Conservation (phyloP, 2,113 vertebrate species). For the Aegotheles bennettii region DNA sequence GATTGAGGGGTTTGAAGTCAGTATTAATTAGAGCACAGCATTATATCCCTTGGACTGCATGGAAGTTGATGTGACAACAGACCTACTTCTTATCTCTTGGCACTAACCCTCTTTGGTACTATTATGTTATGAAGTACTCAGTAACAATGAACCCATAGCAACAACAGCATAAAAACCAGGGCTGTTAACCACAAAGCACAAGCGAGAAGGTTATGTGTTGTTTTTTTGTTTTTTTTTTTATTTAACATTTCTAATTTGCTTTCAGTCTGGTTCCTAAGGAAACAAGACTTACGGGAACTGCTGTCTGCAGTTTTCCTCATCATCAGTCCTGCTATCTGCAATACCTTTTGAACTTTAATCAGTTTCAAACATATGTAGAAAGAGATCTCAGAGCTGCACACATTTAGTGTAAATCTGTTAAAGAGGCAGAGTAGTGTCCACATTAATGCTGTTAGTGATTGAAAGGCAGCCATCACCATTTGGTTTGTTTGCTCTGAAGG, state of each 20-base stretch:
- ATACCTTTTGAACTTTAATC: background rate
- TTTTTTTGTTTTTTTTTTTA: too few relatives aligned
- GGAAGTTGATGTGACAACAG: constrained; percentile 17
- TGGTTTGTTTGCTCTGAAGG: background rate
- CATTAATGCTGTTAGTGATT: background rate
- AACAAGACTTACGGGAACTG: background rate
- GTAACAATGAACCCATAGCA: background rate
- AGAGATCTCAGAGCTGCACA: background rate
- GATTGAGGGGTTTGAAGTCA: background rate
- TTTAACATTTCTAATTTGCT: background rate
- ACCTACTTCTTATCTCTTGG: background rate
- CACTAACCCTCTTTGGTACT: background rate
- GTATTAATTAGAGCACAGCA: background rate
- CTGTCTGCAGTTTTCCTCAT: background rate
- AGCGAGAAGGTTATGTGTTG: background rate
- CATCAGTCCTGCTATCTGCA: background rate
- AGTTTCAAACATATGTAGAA: background rate
- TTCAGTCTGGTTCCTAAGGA: constrained; percentile 9
- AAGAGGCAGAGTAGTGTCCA: background rate
- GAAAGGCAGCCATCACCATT: background rate
- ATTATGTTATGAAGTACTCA: background rate
- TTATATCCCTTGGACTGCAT: background rate
- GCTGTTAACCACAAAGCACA: background rate
- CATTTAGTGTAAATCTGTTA: background rate
- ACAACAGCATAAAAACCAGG: background rate